These are phyloP conservation scores for Dendroctonus valens DNA, from an alignment of 1,140 invertebrate species.

Conservation along the genomic window DNA sequence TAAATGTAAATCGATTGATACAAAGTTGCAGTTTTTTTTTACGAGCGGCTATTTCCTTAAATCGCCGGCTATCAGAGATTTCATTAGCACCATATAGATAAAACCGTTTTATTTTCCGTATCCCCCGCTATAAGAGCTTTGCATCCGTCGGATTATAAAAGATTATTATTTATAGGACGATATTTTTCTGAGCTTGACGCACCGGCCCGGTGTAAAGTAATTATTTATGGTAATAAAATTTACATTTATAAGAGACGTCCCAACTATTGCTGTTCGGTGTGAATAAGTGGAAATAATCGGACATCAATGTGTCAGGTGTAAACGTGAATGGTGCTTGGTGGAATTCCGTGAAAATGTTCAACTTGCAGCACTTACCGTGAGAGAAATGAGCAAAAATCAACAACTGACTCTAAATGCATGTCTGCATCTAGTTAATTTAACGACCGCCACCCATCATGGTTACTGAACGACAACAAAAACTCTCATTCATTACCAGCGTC, in stretches of 20 bases:
- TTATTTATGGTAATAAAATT: constrained; percentile 22
- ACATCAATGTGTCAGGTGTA: constrained; percentile 12
- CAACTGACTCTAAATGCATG: no score
- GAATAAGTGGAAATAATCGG: constrained; percentile 20
- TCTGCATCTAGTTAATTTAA: no score
- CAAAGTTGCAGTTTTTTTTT: constrained; percentile 17
- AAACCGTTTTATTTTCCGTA: constrained; percentile 12
- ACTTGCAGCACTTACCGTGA: no score
- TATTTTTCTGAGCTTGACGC: constrained; percentile 16
- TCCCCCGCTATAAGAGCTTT: neutral
- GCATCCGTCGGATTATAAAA: constrained; percentile 13
- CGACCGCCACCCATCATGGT: neutral
- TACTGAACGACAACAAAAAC: neutral
- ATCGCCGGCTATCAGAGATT: constrained; percentile 13
- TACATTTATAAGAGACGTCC: constrained; percentile 17
- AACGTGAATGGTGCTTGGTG: neutral
- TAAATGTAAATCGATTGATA: constrained; percentile 13
- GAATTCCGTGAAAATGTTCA: no score
- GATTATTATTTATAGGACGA: constrained; percentile 16
- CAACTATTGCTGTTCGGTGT: constrained; percentile 9
- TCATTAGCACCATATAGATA: constrained; percentile 13
- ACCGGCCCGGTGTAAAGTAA: constrained; percentile 10
- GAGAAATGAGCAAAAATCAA: no score
- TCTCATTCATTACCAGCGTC: constrained; percentile 1
- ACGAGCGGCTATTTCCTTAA: constrained; percentile 6